These are phyloP conservation scores for Lonchura striata DNA, from an alignment of 2,113 vertebrate species.

Conservation along the genomic window DNA sequence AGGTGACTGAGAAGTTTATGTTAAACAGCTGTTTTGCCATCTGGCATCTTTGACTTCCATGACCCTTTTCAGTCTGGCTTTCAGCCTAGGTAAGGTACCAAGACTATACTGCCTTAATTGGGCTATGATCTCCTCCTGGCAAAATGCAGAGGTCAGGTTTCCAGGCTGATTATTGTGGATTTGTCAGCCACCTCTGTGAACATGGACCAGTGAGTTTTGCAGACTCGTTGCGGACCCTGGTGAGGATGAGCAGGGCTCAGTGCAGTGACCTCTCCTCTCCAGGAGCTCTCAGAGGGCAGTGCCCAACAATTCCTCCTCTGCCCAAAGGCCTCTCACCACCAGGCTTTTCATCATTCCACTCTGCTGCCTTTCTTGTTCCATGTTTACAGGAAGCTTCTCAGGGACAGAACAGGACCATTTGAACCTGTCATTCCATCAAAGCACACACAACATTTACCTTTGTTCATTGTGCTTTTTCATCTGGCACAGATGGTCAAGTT, in stretches of 20 bases:
- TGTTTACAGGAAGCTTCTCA: conserved; percentile 31
- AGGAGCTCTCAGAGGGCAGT: conserved; percentile 6
- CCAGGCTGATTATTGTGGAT: conserved; percentile 21
- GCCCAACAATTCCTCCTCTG: conserved; percentile 22
- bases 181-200: conserved; percentile 31
- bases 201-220: conserved; percentile 6
- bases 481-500: not conserved
- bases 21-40: conserved; percentile 59
- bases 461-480: not conserved
- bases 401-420: not conserved
- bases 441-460: not conserved
- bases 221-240: conserved; percentile 4
- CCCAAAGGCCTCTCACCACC: not conserved
- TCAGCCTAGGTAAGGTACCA: conserved; percentile 41
- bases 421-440: not conserved
- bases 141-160: conserved; percentile 45
- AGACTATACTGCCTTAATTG: conserved; percentile 43
- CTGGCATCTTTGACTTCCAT: conserved; percentile 40
- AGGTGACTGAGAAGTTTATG: conserved; percentile 54
- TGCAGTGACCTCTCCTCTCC: not conserved
- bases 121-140: conserved; percentile 39
- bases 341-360: not conserved
- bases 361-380: conserved; percentile 9
- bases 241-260: not conserved
- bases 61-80: conserved; percentile 53